Conservation (phyloP, 2,888 invertebrate species). For the Drosophila niveifrons region DNA sequence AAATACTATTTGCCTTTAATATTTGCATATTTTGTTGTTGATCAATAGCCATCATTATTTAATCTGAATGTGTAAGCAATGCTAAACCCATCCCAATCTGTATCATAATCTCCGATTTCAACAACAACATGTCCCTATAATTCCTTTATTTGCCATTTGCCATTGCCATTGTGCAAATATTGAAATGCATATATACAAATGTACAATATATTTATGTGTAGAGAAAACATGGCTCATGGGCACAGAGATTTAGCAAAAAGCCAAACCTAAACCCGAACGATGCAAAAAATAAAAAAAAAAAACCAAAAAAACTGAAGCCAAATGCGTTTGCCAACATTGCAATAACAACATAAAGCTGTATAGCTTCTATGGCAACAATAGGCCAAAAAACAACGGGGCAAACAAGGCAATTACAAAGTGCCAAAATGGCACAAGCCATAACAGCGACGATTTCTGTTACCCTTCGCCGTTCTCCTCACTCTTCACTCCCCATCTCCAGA, state of each 20-base stretch:
- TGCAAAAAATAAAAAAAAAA: constrained; percentile 11
- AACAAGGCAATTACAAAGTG: constrained; percentile 80
- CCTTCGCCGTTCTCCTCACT: not conserved
- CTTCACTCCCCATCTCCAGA: constrained; percentile 27
- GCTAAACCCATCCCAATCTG: constrained; percentile 8
- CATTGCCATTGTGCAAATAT: constrained; percentile 58
- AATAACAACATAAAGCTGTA: constrained; percentile 48
- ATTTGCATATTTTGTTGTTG: constrained; percentile 2
- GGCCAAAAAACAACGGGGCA: constrained; percentile 71
- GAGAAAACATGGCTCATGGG: constrained; percentile 66
- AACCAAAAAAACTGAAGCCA: constrained; percentile 49
- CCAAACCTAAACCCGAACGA: constrained; percentile 36
- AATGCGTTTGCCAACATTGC: constrained; percentile 70
- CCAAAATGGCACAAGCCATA: constrained; percentile 80
- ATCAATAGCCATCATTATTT: constrained; percentile 6
- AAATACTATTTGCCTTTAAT: constrained; percentile 2
- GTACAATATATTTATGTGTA: not conserved
- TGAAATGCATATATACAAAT: constrained; percentile 55
- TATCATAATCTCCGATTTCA: constrained; percentile 20
- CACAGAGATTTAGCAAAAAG: constrained; percentile 68
- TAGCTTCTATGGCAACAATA: constrained; percentile 50
- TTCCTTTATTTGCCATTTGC: constrained; percentile 51
- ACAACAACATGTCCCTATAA: constrained; percentile 39
- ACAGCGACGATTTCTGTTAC: constrained; percentile 57
- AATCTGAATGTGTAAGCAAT: constrained; percentile 3